Evolutionary conservation across 2,797 vertebrate species (phyloP).

Genomic region (Oryzias dopingdopingensis): DNA sequence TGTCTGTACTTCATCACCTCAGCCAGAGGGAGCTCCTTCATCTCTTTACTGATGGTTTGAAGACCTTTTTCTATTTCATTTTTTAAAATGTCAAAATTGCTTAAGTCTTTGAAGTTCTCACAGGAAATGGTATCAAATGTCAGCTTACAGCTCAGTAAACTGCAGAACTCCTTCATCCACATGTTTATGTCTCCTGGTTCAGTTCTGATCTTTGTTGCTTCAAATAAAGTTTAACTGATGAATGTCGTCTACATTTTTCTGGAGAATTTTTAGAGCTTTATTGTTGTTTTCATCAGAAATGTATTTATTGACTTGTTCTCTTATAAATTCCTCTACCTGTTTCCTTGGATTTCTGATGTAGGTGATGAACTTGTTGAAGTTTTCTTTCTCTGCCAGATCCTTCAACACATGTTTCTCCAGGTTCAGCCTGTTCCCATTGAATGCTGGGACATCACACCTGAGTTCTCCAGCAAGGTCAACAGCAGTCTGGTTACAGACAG

Average conservation of each 20-base stretch:
- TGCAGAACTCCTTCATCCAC: conserved; percentile 70
- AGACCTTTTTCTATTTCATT: conserved; percentile 25
- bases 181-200: conserved; percentile 20
- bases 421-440: conserved; percentile 37
- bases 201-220: conserved; percentile 51
- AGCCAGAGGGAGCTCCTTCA: conserved; percentile 14
- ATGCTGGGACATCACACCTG: conserved; percentile 21
- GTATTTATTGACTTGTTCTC: conserved; percentile 11
- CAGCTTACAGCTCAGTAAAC: conserved; percentile 33
- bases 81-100: conserved; percentile 32
- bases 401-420: conserved; percentile 46
- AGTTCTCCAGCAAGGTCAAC: conserved; percentile 20
- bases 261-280: conserved; percentile 35
- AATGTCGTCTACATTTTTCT: conserved; percentile 22
- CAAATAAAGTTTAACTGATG: conserved; percentile 43
- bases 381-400: conserved; percentile 35
- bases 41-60: neutral
- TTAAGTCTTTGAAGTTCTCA: conserved; percentile 42
- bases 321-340: conserved; percentile 36
- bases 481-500: conserved; percentile 29
- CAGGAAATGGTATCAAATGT: conserved; percentile 35
- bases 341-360: conserved; percentile 24
- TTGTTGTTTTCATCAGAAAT: conserved; percentile 8
- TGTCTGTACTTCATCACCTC: conserved; percentile 27
- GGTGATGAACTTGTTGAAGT: conserved; percentile 26